Conservation (phyloP, 1,140 invertebrate genomes). For the Helicoverpa zea region DNA sequence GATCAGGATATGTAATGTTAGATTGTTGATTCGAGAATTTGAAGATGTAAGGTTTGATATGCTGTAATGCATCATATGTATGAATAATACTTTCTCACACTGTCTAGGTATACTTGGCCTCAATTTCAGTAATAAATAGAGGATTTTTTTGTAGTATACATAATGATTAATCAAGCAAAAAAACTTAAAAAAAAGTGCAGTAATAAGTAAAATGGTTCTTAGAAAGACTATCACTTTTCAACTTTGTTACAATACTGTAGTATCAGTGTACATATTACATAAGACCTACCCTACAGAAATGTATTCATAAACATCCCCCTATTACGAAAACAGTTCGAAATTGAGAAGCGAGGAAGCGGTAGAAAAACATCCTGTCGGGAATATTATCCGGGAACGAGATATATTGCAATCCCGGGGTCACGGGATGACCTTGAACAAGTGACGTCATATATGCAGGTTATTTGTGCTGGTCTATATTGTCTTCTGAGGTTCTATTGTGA, state of each 20-base stretch:
- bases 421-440: neutral
- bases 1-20: neutral
- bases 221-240: too few species aligned
- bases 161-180: too few species aligned
- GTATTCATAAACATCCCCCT: slow-evolving; percentile 36
- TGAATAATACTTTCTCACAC: neutral
- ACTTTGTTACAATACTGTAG: too few species aligned
- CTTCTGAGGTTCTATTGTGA: neutral
- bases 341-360: slow-evolving; percentile 24
- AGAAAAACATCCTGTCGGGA: slow-evolving; percentile 37
- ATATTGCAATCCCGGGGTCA: neutral
- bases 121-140: too few species aligned
- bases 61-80: neutral
- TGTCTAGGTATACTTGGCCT: too few species aligned
- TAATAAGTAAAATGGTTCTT: too few species aligned
- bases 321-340: slow-evolving; percentile 22
- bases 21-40: neutral
- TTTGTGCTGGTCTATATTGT: neutral
- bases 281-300: neutral
- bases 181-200: too few species aligned
- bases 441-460: neutral
- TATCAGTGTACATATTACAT: neutral
- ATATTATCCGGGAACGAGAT: slow-evolving; percentile 25
- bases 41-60: neutral
- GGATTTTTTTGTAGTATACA: too few species aligned